Conservation (phyloP, 2,113 vertebrate species). For the Thamnophis sirtalis region DNA sequence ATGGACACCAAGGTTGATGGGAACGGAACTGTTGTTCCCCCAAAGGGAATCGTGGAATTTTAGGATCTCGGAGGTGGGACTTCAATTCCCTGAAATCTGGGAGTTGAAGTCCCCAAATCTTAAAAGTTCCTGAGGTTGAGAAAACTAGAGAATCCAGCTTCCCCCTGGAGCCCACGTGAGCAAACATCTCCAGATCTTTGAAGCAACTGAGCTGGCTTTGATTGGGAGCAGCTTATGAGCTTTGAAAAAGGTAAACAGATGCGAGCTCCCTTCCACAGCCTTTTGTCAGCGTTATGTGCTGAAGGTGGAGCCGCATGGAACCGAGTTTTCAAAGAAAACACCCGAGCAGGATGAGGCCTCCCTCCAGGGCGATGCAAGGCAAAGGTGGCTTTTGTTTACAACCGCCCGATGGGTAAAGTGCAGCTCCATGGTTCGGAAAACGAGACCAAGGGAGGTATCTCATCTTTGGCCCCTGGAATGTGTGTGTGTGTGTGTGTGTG, state of each 20-base stretch:
- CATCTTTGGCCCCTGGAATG: background rate
- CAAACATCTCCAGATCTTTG: background rate
- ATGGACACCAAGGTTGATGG: background rate
- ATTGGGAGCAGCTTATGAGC: background rate
- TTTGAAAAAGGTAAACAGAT: background rate
- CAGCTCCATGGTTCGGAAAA: background rate
- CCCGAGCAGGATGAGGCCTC: background rate
- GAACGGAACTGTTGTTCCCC: background rate
- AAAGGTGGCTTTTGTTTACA: fast-evolving
- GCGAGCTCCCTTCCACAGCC: background rate
- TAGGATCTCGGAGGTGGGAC: background rate
- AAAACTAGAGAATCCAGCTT: background rate
- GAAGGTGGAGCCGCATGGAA: background rate
- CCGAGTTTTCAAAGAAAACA: slow-evolving; percentile 19
- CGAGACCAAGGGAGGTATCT: background rate
- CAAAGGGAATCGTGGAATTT: background rate
- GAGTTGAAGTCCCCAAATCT: background rate
- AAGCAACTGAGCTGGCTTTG: background rate
- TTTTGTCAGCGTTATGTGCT: background rate
- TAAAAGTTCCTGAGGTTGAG: background rate
- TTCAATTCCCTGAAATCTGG: background rate
- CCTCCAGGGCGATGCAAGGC: slow-evolving; percentile 17
- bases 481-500: no score
- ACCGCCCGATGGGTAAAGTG: background rate
- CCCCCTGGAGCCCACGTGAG: background rate